These are phyloP conservation scores for Gymnothorax javanicus DNA, from an alignment of 2,797 vertebrate species.

Conservation along the genomic window DNA sequence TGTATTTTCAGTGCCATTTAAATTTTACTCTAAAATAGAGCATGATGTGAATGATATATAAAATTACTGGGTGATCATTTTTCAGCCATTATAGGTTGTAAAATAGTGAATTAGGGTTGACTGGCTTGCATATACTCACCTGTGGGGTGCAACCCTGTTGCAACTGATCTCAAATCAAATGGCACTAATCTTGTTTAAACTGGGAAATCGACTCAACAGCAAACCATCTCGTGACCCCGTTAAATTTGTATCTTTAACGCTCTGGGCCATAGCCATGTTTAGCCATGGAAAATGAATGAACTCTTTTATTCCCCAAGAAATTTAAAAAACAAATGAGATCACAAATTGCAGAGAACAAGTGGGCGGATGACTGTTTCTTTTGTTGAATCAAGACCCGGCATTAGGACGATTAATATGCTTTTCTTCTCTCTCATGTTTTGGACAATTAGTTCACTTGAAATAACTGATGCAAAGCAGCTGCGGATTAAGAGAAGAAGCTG, in stretches of 20 bases:
- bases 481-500: conserved; percentile 13
- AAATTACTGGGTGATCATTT: not conserved
- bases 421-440: not conserved
- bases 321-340: not conserved
- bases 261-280: not conserved
- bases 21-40: not conserved
- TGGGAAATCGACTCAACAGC: not conserved
- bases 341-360: not conserved
- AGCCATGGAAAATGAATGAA: not conserved
- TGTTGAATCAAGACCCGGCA: not conserved
- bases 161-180: not conserved
- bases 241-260: not conserved
- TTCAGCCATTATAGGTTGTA: not conserved
- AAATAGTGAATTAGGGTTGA: not conserved
- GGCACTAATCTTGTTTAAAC: not conserved
- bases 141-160: not conserved
- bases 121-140: not conserved
- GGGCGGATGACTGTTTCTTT: not conserved
- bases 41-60: not conserved
- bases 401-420: not conserved
- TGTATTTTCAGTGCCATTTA: not conserved
- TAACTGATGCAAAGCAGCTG: conserved; percentile 31
- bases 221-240: not conserved
- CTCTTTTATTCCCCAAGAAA: not conserved
- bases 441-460: not conserved